Evolutionary conservation across 2,888 invertebrate genomes (phyloP).

Genomic region (Melanostoma scalare): DNA sequence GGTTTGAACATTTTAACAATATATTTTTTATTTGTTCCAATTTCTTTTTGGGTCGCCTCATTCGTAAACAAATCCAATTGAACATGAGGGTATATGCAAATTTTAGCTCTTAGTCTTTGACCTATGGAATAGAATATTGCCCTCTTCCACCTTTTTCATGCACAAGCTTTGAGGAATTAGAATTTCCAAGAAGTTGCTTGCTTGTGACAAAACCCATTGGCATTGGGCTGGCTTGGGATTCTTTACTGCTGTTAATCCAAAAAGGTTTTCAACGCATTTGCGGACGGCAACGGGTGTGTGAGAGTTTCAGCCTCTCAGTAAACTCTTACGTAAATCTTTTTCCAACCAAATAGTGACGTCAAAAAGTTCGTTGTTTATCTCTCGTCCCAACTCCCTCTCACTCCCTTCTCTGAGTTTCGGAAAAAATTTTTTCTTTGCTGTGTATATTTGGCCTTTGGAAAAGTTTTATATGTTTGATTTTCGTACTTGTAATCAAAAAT

Average conservation of each 20-base stretch:
- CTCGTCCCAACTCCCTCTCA: too few relatives aligned
- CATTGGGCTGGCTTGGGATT: constrained; percentile 44
- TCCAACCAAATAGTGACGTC: constrained; percentile 3
- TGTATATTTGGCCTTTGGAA: constrained; percentile 25
- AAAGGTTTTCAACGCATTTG: constrained; percentile 57
- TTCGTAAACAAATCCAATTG: constrained; percentile 59
- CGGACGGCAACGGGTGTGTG: not conserved
- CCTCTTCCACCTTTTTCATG: constrained; percentile 23
- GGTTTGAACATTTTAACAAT: constrained; percentile 19
- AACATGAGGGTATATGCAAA: constrained; percentile 55
- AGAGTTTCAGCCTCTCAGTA: constrained; percentile 1
- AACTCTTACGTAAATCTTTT: constrained; percentile 25
- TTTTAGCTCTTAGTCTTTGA: constrained; percentile 48
- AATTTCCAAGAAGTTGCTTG: constrained; percentile 46
- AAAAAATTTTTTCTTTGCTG: constrained; percentile 26
- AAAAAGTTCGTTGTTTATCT: not conserved
- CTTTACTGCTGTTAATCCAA: constrained; percentile 41
- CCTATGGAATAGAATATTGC: constrained; percentile 26
- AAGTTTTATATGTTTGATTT: constrained; percentile 61
- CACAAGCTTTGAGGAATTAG: constrained; percentile 53
- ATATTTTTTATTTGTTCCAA: constrained; percentile 29
- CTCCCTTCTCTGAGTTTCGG: constrained; percentile 17
- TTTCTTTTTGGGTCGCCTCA: constrained; percentile 34
- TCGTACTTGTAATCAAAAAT: constrained; percentile 81
- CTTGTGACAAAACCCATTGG: not conserved